A percentile compares a stretch with the other conserved stretches of the same genome.
Conservation (phyloP, 2,113 vertebrate genomes). For the Hylia prasina region DNA sequence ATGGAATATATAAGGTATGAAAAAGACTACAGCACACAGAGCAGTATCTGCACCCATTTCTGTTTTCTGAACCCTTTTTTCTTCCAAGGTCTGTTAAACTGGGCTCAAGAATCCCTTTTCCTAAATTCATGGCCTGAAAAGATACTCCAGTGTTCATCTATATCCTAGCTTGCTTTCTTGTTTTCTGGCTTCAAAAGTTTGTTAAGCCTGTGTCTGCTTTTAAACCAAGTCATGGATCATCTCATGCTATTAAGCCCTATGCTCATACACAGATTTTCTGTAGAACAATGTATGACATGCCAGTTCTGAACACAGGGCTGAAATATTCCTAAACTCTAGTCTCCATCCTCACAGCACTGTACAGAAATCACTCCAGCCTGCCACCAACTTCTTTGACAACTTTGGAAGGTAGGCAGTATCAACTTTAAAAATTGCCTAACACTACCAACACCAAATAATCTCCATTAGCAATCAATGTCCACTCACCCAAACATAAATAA, state of each 20-base stretch:
- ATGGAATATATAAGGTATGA: not conserved
- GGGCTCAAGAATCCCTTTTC: not conserved
- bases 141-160: not conserved
- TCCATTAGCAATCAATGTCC: not conserved
- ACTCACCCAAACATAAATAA: not conserved
- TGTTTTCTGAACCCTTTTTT: not conserved
- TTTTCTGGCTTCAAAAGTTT: not conserved
- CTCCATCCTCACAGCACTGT: not conserved
- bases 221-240: not conserved
- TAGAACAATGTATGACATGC: not conserved
- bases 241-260: not conserved
- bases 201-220: not conserved
- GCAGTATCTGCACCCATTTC: not conserved
- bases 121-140: not conserved
- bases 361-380: not conserved
- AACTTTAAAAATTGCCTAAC: not conserved
- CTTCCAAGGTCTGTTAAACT: not conserved
- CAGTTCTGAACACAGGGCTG: not conserved
- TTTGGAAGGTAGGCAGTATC: not conserved
- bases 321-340: not conserved
- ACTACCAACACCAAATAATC: not conserved
- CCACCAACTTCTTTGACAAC: not conserved
- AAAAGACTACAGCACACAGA: not conserved
- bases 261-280: not conserved
- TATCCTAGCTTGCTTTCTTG: not conserved